These are phyloP conservation scores for Oxyruncus cristatus DNA, from an alignment of 2,113 vertebrate genomes.

Conservation along the genomic window DNA sequence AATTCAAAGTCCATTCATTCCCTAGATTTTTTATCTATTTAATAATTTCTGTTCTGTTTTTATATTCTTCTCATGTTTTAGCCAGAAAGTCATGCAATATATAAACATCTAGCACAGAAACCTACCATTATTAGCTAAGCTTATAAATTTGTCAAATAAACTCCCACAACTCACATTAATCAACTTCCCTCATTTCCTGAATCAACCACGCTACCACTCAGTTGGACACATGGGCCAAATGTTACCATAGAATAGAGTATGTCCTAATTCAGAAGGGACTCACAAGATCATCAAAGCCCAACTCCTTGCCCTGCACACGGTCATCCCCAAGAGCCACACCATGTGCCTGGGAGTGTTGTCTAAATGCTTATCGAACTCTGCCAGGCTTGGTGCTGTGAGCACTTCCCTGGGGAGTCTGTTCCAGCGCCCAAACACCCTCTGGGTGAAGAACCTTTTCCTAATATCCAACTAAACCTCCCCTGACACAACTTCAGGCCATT, in stretches of 20 bases:
- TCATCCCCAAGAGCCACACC: not conserved
- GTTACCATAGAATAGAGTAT: not conserved
- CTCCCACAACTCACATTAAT: not conserved
- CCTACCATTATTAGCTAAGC: not conserved
- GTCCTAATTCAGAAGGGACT: not conserved
- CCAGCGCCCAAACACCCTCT: not conserved
- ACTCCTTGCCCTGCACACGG: not conserved
- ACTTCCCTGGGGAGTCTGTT: not conserved
- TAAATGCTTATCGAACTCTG: not conserved
- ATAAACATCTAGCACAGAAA: not conserved
- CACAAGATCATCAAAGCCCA: not conserved
- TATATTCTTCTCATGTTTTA: not conserved
- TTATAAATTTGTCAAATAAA: not conserved
- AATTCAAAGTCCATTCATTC: not conserved
- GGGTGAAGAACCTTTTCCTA: not conserved
- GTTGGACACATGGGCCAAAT: not conserved
- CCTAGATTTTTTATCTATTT: not conserved
- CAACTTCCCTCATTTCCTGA: not conserved
- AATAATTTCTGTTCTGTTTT: not conserved
- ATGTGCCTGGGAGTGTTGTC: fast-evolving
- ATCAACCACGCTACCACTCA: not conserved
- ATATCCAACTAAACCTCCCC: not conserved
- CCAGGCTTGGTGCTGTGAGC: not conserved
- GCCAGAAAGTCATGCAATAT: not conserved
- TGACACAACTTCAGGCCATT: not conserved